A percentile compares a stretch with the other conserved stretches of the same genome.
Evolutionary conservation across 2,113 vertebrate genomes (phyloP).

Genomic region (Muscicapa adusta): DNA sequence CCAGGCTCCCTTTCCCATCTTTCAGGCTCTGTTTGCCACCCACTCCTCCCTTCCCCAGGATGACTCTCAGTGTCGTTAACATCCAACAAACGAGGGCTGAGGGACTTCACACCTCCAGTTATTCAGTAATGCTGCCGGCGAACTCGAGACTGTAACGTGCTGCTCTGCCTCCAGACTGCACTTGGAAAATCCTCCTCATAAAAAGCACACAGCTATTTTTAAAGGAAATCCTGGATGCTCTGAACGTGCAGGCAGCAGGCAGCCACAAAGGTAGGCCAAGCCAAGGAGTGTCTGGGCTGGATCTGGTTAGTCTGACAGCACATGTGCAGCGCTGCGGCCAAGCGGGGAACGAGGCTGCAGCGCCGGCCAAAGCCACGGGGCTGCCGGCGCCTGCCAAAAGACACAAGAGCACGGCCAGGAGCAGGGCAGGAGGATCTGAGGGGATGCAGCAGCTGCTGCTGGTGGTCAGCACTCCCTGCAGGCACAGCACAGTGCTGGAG

Average conservation of each 20-base stretch:
- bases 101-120: background rate
- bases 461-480: background rate
- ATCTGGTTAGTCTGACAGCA: background rate
- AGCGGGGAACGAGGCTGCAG: background rate
- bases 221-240: slow-evolving; percentile 41
- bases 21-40: background rate
- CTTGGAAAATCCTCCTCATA: slow-evolving; percentile 16
- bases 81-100: background rate
- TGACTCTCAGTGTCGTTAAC: background rate
- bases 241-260: background rate
- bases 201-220: background rate
- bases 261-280: background rate
- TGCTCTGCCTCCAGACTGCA: background rate
- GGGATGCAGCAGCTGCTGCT: background rate
- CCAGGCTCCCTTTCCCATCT: background rate
- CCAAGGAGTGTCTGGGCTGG: background rate
- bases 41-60: background rate
- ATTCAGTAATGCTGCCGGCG: background rate
- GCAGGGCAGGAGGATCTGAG: background rate
- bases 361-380: background rate
- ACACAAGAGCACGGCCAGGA: background rate
- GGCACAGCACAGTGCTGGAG: accelerated
- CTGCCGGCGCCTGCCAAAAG: background rate
- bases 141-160: background rate
- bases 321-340: background rate